Evolutionary conservation across 2,113 vertebrate species (phyloP).

Genomic region (Lontra canadensis): DNA sequence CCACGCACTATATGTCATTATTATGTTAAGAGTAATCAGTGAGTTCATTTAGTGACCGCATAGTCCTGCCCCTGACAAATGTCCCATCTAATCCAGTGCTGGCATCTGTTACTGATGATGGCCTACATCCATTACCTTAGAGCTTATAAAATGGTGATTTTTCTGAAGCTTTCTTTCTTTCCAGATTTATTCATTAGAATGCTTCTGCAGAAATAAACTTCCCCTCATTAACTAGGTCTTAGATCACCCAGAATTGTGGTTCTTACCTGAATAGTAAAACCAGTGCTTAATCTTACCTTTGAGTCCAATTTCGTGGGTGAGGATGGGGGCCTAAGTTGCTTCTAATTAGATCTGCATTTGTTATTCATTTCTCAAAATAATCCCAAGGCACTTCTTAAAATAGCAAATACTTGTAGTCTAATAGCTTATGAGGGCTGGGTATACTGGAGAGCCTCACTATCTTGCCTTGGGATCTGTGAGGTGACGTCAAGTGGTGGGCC

Average conservation of each 20-base stretch:
- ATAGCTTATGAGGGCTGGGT: fast-evolving
- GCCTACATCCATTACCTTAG: not conserved
- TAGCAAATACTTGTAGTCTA: not conserved
- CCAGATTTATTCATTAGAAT: not conserved
- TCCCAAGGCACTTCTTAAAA: not conserved
- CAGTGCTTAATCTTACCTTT: not conserved
- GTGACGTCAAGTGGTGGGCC: fast-evolving
- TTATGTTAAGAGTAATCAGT: not conserved
- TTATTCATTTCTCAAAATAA: not conserved
- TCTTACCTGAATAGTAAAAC: not conserved
- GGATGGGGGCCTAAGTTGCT: not conserved
- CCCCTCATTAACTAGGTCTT: not conserved
- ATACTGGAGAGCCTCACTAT: no score
- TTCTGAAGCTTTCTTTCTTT: not conserved
- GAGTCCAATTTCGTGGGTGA: not conserved
- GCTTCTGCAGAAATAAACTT: not conserved
- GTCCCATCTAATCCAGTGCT: not conserved
- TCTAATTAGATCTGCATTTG: not conserved
- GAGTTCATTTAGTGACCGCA: not conserved
- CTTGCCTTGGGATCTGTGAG: no score
- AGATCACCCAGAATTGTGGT: not conserved
- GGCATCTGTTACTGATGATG: not conserved
- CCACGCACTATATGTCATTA: not conserved
- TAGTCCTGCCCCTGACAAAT: not conserved
- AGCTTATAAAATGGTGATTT: not conserved